Base-by-base conservation (phyloP, 1,140 invertebrate species). In the Holcopasites calliopsidis region DNA sequence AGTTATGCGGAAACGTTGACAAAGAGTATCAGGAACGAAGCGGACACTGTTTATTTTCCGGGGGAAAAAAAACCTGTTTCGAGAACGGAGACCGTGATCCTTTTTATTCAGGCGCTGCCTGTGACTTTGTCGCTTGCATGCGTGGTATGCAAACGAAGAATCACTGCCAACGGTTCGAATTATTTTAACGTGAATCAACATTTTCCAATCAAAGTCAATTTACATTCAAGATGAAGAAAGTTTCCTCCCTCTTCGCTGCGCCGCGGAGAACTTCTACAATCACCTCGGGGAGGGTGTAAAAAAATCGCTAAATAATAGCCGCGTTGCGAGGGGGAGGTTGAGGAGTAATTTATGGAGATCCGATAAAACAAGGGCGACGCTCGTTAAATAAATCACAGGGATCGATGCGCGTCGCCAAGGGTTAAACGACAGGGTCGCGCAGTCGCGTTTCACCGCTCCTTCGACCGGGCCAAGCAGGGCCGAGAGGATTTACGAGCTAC, bases 361-460 rank as follows among this genome's bases (percentile, higher is more conserved):
- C 40, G 60, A 62, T 62, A 47, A 62, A 62, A 62, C 40, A 47
- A 47, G 60, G 40, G 40, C 60, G 31, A 21, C 23, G 58, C 40
- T 44, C 60, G 60, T 62, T 62, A 62, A 62, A 62, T 62, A 62
- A 62, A 62, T 62, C 60, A 44, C 40, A 8, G 40, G 40, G 44
- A 62, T 62, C 60, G 60, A 62, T 62, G 60, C 60, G 42, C 26
- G 40, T 44, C 60, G 40, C 42, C 26, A 62, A 44, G 40, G 60
- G 26, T 62, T 28, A 62, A 62, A 11, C 40, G 60, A 62, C 60
- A 47, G 26, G 40, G 40, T 62, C 40, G 60, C 60, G 60, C 60
- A 62, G 38, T 42, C 40, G 60, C 60, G 38, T 31, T 31, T 28
- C 23, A n/a, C 16, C 26, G 26, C 18, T 21, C 10, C n/a, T n/a